Evolutionary conservation across 2,888 invertebrate species (phyloP), one percentile per base, ranked within the genome.

Genomic region (Drosophila rubida): DNA sequence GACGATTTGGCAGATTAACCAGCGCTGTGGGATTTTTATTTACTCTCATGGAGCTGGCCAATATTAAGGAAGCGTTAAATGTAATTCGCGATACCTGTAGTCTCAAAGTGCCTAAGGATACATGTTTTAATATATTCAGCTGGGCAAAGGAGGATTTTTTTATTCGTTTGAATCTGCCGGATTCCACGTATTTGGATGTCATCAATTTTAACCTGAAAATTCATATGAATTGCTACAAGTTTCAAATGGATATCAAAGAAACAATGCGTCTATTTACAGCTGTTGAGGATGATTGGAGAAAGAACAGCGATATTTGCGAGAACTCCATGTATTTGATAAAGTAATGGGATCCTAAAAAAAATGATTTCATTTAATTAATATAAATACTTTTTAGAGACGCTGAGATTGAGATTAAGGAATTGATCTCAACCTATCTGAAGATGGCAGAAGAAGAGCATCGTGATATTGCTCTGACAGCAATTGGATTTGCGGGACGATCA

Each of bases 201-300:
- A 35, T 78, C 0, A 69, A 84, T n/a, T 8, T 23, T 51, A 8
- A 14, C 39, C 16, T 16, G 25, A n/a, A n/a, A n/a, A n/a, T n/a
- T n/a, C n/a, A 39, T 0, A 60, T 68, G 39, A 78, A 80, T 6
- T 63, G 65, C 9, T 64, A 60, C n/a, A 80, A 80, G 37, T 84
- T 70, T 9, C 59, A 65, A 13, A 54, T 69, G 7, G 80, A 80
- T 46, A 1, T 80, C 0, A 30, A 25, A 0, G 80, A 80, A 25
- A 35, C 69, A 3, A 45, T 67, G 0, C 63, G 72, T 0, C 49
- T 80, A 2, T 11, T 80, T 1, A 16, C 51, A 2, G 55, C 61
- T 0, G 7, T 80, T 3, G 16, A 46, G 3, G 32, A 46, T 0
- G 78, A 80, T 44, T 23, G 62, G 0, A 19, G 25, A 3, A 0